Percentiles rank a stretch among this genome's conserved stretches.
Conservation (phyloP, 2,888 invertebrate genomes). For the Cerastis rubricosa region DNA sequence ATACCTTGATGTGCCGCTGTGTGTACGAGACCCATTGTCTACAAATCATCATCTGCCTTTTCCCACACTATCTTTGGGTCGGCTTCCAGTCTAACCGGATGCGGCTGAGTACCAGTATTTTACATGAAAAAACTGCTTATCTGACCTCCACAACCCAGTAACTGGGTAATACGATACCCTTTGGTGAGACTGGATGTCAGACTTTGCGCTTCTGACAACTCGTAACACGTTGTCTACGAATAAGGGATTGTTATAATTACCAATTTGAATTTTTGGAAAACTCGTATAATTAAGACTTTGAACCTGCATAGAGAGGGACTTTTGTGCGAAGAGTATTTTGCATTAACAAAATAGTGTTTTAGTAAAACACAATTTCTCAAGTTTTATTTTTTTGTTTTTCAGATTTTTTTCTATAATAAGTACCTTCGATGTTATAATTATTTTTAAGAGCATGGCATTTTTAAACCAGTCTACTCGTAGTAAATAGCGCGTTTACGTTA, state of each 20-base stretch:
- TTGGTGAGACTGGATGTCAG: too few relatives aligned
- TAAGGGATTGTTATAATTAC: not conserved
- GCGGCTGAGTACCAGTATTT: too few relatives aligned
- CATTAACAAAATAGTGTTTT: not conserved
- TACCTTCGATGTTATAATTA: not conserved
- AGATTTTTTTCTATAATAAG: not conserved
- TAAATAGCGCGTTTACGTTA: constrained; percentile 26
- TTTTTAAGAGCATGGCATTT: constrained; percentile 20
- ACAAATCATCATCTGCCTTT: too few relatives aligned
- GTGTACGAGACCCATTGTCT: not conserved
- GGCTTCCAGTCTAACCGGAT: too few relatives aligned
- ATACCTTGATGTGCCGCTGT: too few relatives aligned
- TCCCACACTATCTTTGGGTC: too few relatives aligned
- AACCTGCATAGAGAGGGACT: not conserved
- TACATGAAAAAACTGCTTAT: too few relatives aligned
- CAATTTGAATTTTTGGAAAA: not conserved
- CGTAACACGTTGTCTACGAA: not conserved
- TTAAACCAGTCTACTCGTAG: constrained; percentile 48
- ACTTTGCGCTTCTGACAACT: too few relatives aligned
- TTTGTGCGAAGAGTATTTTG: not conserved
- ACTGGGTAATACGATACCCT: too few relatives aligned
- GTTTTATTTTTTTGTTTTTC: not conserved
- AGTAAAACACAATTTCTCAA: not conserved
- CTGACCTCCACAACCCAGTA: too few relatives aligned
- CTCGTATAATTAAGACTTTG: not conserved